Evolutionary conservation across 2,888 invertebrate species (phyloP).

Genomic region (Limenitis arthemis): DNA sequence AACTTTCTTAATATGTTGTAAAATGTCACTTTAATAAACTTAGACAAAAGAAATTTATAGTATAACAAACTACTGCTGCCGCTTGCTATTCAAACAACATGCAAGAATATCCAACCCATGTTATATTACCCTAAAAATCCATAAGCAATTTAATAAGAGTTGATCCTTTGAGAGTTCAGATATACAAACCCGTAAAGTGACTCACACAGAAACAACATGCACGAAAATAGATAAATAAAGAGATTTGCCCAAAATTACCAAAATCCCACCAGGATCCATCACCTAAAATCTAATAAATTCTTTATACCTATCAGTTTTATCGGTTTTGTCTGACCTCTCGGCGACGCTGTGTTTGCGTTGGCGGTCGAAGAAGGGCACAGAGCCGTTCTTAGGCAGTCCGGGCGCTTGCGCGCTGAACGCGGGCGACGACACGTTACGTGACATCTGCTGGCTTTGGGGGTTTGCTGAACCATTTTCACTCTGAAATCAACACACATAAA

Average conservation of each 20-base stretch:
- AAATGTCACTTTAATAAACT: too few species aligned
- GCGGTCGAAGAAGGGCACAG: slow-evolving; percentile 91
- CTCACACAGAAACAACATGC: too few species aligned
- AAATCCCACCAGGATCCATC: neutral
- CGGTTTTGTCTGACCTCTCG: slow-evolving; percentile 66
- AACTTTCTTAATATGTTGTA: too few species aligned
- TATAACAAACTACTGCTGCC: too few species aligned
- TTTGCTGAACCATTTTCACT: slow-evolving; percentile 39
- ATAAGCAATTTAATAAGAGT: too few species aligned
- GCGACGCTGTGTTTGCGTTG: slow-evolving; percentile 88
- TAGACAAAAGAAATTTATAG: too few species aligned
- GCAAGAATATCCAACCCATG: too few species aligned
- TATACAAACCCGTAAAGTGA: too few species aligned
- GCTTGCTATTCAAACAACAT: too few species aligned
- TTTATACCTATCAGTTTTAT: slow-evolving; percentile 5
- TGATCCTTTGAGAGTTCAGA: too few species aligned
- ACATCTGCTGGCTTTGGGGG: slow-evolving; percentile 58
- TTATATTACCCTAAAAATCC: too few species aligned
- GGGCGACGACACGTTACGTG: slow-evolving; percentile 90
- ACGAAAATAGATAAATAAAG: too few species aligned
- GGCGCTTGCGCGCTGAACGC: slow-evolving; percentile 83
- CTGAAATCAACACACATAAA: slow-evolving; percentile 28
- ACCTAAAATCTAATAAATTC: neutral
- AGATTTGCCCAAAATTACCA: neutral
- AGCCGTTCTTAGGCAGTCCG: slow-evolving; percentile 88